These are phyloP conservation scores for Dipus sagitta DNA, from an alignment of 2,797 vertebrate species.

Conservation along the genomic window DNA sequence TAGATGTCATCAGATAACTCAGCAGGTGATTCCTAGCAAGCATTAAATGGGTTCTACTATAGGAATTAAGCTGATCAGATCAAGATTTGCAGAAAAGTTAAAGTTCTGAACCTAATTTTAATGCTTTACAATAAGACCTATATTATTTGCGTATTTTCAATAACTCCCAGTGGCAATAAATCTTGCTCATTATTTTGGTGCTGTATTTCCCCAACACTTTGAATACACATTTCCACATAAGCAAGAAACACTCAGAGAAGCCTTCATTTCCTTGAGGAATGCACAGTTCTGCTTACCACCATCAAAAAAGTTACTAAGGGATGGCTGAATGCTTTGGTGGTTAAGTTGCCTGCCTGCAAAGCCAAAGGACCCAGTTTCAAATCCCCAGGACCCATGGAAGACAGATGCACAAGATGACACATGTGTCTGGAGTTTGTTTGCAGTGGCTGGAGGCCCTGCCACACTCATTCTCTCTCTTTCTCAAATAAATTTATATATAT, in stretches of 20 bases:
- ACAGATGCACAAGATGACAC: too few species aligned
- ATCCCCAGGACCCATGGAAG: too few species aligned
- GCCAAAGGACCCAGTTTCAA: too few species aligned
- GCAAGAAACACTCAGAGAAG: constrained; percentile 34
- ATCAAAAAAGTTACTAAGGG: constrained; percentile 39
- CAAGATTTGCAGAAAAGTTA: constrained; percentile 37
- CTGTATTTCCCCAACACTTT: constrained; percentile 42
- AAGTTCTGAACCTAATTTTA: constrained; percentile 46
- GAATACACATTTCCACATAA: neutral
- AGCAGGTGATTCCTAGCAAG: constrained; percentile 15
- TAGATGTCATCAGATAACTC: constrained; percentile 45
- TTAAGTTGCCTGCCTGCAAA: too few species aligned
- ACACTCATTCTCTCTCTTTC: too few species aligned
- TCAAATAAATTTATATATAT: too few species aligned
- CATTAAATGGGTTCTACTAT: constrained; percentile 9
- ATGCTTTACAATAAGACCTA: constrained; percentile 7
- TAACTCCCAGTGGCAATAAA: constrained; percentile 12
- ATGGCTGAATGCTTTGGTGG: too few species aligned
- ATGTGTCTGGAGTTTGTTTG: too few species aligned
- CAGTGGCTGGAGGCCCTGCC: too few species aligned
- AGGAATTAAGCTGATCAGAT: constrained; percentile 61
- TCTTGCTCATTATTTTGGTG: constrained; percentile 16
- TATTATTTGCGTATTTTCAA: constrained; percentile 17
- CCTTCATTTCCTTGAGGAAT: constrained; percentile 51
- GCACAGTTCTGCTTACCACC: constrained; percentile 37